Evolutionary conservation across 2,113 vertebrate genomes (phyloP).

Genomic region (Catharus minimus): DNA sequence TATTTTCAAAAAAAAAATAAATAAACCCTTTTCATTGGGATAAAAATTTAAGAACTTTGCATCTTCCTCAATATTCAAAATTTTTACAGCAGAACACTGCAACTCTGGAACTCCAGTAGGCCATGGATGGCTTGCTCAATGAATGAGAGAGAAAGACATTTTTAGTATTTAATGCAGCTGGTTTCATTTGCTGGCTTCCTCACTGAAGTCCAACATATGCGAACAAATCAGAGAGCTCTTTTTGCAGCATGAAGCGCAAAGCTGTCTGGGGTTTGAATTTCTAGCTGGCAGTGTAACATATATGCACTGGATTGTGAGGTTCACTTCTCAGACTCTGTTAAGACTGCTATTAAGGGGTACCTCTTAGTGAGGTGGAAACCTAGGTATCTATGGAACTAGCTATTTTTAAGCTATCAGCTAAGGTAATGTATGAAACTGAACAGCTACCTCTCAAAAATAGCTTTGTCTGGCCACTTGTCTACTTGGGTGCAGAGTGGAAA

Average conservation of each 20-base stretch:
- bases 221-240: not conserved
- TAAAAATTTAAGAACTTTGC: not conserved
- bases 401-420: not conserved
- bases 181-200: not conserved
- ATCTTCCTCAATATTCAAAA: not conserved
- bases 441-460: not conserved
- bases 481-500: not conserved
- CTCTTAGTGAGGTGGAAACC: not conserved
- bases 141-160: not conserved
- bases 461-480: not conserved
- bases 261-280: not conserved
- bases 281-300: not conserved
- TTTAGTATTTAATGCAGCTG: not conserved
- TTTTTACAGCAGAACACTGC: not conserved
- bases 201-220: not conserved
- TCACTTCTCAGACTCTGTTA: not conserved
- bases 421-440: not conserved
- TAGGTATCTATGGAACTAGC: not conserved
- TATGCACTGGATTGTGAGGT: not conserved
- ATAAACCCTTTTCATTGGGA: conserved; percentile 25
- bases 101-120: not conserved
- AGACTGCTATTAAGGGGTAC: not conserved
- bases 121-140: not conserved
- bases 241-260: not conserved
- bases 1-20: conserved; percentile 47